phyloP scores from a whole-genome alignment of 2,797 vertebrate genomes.

The Danio jaintianensis region DNA sequence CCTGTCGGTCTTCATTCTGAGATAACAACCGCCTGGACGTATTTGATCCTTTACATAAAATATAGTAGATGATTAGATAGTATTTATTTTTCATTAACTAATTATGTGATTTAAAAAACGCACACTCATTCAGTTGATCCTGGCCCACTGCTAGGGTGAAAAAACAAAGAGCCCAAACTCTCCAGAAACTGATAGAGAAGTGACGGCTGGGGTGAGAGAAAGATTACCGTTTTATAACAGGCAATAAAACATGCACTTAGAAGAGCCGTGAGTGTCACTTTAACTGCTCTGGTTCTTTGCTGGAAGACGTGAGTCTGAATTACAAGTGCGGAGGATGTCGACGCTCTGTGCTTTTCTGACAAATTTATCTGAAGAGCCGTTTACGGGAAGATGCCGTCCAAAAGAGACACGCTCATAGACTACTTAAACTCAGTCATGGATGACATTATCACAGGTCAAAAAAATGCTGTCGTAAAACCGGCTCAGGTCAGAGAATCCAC shows the following conservation, averaged over 20 bases:
- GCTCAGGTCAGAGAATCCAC: slow-evolving; percentile 26
- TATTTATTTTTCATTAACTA: no score
- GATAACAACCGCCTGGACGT: no score
- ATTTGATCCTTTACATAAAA: no score
- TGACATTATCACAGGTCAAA: slow-evolving; percentile 51
- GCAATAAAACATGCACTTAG: slow-evolving; percentile 39
- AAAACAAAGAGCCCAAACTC: slow-evolving; percentile 26
- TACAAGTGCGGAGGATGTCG: slow-evolving; percentile 22
- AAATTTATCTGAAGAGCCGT: slow-evolving; percentile 41
- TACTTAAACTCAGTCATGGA: slow-evolving; percentile 46
- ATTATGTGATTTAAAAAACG: no score
- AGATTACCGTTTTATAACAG: slow-evolving; percentile 39
- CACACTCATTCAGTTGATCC: no score
- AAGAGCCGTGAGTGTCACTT: slow-evolving; percentile 31
- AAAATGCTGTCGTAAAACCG: slow-evolving; percentile 51
- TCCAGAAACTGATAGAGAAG: slow-evolving; percentile 18
- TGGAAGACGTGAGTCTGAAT: slow-evolving; percentile 23
- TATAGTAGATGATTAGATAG: no score
- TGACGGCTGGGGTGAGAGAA: slow-evolving; percentile 16
- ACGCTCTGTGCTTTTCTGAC: slow-evolving; percentile 40
- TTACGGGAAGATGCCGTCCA: slow-evolving; percentile 38
- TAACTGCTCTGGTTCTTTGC: slow-evolving; percentile 22
- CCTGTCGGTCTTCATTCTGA: no score
- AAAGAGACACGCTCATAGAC: slow-evolving; percentile 37
- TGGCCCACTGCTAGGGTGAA: no score